phyloP scores from a whole-genome alignment of 2,113 vertebrate species.

The Morphnarchus princeps region DNA sequence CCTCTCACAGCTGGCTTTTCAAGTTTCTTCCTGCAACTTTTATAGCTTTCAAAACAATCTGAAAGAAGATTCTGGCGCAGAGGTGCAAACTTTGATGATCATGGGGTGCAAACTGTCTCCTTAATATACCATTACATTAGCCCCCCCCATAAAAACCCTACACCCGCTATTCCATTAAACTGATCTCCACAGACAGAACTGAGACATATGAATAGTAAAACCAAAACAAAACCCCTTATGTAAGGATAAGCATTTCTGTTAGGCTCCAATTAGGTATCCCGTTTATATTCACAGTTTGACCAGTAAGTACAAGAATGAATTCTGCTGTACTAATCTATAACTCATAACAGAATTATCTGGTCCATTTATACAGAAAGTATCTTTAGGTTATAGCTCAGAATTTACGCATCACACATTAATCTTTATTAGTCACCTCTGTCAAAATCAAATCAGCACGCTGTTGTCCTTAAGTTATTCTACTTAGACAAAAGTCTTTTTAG shows the following conservation, averaged over 20 bases:
- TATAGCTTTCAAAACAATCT: neutral
- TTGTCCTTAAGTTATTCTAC: neutral
- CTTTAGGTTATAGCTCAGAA: neutral
- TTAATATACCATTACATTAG: neutral
- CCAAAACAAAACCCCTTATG: rapidly evolving
- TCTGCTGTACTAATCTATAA: neutral
- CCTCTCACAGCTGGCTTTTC: neutral
- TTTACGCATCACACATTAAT: neutral
- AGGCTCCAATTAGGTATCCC: neutral
- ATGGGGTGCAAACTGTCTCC: neutral
- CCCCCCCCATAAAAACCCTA: neutral
- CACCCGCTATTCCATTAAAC: neutral
- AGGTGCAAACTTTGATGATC: neutral
- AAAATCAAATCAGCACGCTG: neutral
- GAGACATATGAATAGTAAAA: neutral
- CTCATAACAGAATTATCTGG: neutral
- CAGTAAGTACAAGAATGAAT: neutral
- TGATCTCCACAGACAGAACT: neutral
- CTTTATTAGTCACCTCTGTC: neutral
- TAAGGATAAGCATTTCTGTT: neutral
- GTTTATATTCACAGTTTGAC: neutral
- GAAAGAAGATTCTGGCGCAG: neutral
- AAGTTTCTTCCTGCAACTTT: neutral
- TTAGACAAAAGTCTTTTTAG: neutral
- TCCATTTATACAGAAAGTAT: neutral